A percentile compares a stretch with the other conserved stretches of the same genome.
Evolutionary conservation across 2,888 invertebrate genomes (phyloP).

Genomic region (Calliphora vomitoria): DNA sequence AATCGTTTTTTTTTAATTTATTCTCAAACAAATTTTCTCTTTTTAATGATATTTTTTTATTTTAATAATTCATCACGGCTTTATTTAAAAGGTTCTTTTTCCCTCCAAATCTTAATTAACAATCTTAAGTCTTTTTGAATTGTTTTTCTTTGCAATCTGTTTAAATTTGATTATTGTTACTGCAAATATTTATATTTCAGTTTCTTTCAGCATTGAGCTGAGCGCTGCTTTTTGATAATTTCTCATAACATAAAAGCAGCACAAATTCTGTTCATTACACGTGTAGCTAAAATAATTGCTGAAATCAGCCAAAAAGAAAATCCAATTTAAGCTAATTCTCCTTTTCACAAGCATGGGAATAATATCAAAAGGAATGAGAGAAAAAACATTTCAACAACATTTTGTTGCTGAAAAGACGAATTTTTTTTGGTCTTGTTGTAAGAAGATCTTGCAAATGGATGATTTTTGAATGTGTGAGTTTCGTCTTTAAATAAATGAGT

Average conservation of each 20-base stretch:
- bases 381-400: background rate
- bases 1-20: too few relatives aligned
- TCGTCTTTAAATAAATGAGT: conserved; percentile 7
- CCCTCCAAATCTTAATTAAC: background rate
- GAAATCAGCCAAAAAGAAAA: conserved; percentile 29
- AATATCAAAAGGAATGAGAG: background rate
- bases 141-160: background rate
- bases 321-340: conserved; percentile 6
- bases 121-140: background rate
- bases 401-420: conserved; percentile 25
- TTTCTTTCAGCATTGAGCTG: background rate
- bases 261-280: background rate
- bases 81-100: background rate
- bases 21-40: too few relatives aligned
- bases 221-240: background rate
- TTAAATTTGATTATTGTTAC: background rate
- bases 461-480: background rate
- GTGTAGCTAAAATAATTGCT: conserved; percentile 30
- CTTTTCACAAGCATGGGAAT: background rate
- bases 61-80: too few relatives aligned
- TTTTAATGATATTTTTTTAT: too few relatives aligned
- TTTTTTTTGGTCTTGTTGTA: background rate
- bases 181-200: background rate
- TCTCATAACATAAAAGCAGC: background rate
- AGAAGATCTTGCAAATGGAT: conserved; percentile 22